Conservation (phyloP, 2,113 vertebrate genomes). For the Felis chaus region DNA sequence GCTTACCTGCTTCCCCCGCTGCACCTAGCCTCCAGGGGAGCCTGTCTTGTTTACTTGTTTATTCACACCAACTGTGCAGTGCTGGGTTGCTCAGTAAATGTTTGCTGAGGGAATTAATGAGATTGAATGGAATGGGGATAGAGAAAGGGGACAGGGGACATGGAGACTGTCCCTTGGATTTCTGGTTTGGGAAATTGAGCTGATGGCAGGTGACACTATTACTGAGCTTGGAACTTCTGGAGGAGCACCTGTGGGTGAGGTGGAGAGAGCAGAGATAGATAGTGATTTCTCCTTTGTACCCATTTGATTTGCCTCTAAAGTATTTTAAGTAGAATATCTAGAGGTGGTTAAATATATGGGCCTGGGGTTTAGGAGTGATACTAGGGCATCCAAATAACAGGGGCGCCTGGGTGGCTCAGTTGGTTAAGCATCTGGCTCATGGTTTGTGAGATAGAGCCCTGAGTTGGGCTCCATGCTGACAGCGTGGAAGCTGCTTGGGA, state of each 20-base stretch:
- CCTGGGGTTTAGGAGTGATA: not conserved
- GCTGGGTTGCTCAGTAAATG: not conserved
- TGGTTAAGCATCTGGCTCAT: too few species aligned
- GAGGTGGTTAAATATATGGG: not conserved
- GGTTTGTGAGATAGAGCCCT: too few species aligned
- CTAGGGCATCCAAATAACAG: not conserved
- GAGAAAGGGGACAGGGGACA: not conserved
- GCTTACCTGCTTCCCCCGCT: too few species aligned
- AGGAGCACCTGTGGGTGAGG: not conserved
- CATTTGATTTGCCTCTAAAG: not conserved
- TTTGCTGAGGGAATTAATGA: not conserved
- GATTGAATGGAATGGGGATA: not conserved
- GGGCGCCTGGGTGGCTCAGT: too few species aligned
- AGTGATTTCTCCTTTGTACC: not conserved
- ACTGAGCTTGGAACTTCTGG: not conserved
- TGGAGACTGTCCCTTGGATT: not conserved
- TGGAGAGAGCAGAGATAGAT: fast-evolving
- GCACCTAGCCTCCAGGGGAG: not conserved
- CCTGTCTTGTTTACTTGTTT: not conserved
- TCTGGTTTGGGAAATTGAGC: not conserved
- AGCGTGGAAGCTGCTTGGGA: too few species aligned
- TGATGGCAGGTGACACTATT: not conserved
- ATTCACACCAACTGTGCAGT: not conserved
- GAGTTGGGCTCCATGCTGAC: too few species aligned
- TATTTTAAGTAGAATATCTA: not conserved